Evolutionary conservation across 2,797 vertebrate species (phyloP).

Genomic region (Podarcis lilfordi): DNA sequence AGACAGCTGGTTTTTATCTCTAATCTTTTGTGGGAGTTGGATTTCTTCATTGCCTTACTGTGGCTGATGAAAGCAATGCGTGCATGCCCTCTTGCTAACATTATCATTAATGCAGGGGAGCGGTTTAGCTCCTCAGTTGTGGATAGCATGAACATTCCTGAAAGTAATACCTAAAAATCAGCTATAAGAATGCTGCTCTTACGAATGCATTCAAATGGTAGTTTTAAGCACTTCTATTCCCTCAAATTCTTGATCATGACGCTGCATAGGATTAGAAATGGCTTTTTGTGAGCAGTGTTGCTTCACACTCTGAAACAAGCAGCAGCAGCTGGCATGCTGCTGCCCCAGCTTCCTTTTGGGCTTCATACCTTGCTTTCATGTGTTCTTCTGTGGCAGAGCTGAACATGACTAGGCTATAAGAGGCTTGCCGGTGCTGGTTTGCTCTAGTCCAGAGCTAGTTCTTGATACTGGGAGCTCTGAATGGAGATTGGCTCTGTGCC

Average conservation of each 20-base stretch:
- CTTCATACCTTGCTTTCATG: background rate
- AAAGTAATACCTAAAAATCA: background rate
- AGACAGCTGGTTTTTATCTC: background rate
- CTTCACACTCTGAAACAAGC: background rate
- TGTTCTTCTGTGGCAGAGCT: background rate
- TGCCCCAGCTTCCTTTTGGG: slow-evolving; percentile 5
- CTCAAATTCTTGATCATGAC: background rate
- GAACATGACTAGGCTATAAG: background rate
- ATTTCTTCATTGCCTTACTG: background rate
- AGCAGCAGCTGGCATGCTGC: slow-evolving; percentile 3
- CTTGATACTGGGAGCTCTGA: background rate
- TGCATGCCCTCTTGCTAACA: background rate
- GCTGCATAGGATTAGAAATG: background rate
- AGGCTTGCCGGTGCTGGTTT: background rate
- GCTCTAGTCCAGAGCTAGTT: background rate
- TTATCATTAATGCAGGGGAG: background rate
- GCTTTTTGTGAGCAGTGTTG: slow-evolving; percentile 34
- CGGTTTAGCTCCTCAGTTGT: too few species aligned
- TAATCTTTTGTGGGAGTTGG: background rate
- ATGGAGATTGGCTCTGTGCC: background rate
- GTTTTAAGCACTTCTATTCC: slow-evolving; percentile 30
- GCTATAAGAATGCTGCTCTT: slow-evolving; percentile 15
- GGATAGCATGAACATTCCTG: background rate
- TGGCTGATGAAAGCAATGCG: background rate
- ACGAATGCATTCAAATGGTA: slow-evolving; percentile 11